Evolutionary conservation across 2,888 invertebrate genomes (phyloP).

Genomic region (Xestia ashworthii): DNA sequence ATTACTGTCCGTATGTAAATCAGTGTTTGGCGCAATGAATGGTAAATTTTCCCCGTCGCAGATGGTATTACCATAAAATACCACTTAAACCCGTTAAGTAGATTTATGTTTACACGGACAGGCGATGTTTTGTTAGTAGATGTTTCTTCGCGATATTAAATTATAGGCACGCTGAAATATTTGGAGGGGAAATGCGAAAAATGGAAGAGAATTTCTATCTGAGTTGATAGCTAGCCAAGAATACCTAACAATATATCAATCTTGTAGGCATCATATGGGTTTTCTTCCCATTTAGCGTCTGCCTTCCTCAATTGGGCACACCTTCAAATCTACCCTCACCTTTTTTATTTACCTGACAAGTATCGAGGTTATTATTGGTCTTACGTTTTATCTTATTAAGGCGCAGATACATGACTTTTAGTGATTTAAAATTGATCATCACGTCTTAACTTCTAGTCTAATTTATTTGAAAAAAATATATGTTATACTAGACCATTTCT

Average conservation of each 20-base stretch:
- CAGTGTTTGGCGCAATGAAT: conserved; percentile 72
- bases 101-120: conserved; percentile 68
- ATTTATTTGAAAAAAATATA: no score
- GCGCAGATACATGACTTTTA: no score
- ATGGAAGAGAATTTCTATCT: not conserved
- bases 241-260: conserved; percentile 9
- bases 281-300: not conserved
- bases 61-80: conserved; percentile 73
- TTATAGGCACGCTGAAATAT: conserved; percentile 43
- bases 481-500: no score
- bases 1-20: conserved; percentile 59
- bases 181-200: conserved; percentile 15
- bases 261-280: not conserved
- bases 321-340: no score
- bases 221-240: conserved; percentile 9
- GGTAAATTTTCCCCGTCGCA: conserved; percentile 68
- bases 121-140: conserved; percentile 59
- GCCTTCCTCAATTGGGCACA: no score
- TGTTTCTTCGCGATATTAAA: conserved; percentile 59
- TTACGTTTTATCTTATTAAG: not conserved
- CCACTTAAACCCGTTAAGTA: conserved; percentile 68
- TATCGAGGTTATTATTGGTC: not conserved
- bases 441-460: no score
- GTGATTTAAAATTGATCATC: no score
- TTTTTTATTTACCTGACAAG: no score